These are phyloP conservation scores for Varanus salvator DNA, from an alignment of 2,113 vertebrate genomes.

Conservation along the genomic window DNA sequence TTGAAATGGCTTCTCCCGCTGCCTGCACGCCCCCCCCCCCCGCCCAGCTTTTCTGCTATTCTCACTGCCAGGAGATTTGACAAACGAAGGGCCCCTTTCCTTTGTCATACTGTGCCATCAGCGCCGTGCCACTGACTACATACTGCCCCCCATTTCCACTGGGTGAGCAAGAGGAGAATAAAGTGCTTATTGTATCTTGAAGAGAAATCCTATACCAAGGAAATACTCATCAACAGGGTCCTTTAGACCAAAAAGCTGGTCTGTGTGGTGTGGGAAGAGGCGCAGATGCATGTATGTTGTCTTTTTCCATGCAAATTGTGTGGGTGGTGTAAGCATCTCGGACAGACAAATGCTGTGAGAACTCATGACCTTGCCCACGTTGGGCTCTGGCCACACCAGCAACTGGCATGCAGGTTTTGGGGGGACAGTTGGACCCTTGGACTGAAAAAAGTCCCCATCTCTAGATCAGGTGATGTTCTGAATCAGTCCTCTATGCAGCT, in stretches of 20 bases:
- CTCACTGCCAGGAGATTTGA: not conserved
- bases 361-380: no score
- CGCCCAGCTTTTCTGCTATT: not conserved
- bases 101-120: not conserved
- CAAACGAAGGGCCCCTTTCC: not conserved
- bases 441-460: no score
- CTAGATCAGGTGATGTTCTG: not conserved
- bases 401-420: no score
- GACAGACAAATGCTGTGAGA: no score
- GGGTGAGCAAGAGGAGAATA: not conserved
- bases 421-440: no score
- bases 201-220: not conserved
- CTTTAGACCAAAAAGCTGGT: not conserved
- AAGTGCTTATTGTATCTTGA: not conserved
- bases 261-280: no score
- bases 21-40: no score
- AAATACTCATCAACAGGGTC: not conserved
- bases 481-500: not conserved
- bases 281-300: no score
- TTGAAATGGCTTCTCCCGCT: not conserved
- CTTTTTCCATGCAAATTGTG: no score
- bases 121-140: not conserved
- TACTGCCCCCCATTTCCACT: not conserved
- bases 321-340: no score
- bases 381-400: no score